phyloP scores from a whole-genome alignment of 2,888 invertebrate species.

The Scaptomyza tumidula region DNA sequence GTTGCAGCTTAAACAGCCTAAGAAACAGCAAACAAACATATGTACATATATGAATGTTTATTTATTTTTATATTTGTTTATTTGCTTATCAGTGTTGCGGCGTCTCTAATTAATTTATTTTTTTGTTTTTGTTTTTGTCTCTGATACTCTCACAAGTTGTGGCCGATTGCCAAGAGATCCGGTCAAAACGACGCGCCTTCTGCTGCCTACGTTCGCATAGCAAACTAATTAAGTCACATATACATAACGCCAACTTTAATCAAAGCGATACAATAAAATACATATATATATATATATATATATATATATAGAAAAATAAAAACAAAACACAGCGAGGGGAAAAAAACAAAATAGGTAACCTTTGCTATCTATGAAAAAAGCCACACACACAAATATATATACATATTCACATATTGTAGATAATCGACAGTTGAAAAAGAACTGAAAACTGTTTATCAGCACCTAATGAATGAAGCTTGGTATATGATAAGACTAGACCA shows the following conservation, averaged over 20 bases:
- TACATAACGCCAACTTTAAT: slow-evolving; percentile 71
- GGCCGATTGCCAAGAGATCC: slow-evolving; percentile 59
- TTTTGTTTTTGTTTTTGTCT: slow-evolving; percentile 32
- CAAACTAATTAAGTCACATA: slow-evolving; percentile 77
- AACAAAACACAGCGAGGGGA: slow-evolving; percentile 19
- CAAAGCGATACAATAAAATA: slow-evolving; percentile 61
- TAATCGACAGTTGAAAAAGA: slow-evolving; percentile 52
- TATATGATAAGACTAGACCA: slow-evolving; percentile 54
- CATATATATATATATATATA: slow-evolving; percentile 25
- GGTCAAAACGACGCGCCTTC: slow-evolving; percentile 26
- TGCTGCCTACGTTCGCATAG: slow-evolving; percentile 63
- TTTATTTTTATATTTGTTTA: slow-evolving; percentile 42
- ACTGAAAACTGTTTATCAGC: slow-evolving; percentile 60
- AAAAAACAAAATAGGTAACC: slow-evolving; percentile 31
- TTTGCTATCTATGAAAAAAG: slow-evolving; percentile 51
- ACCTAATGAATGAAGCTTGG: slow-evolving; percentile 63
- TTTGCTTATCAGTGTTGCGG: slow-evolving; percentile 70
- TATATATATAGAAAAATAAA: slow-evolving; percentile 24
- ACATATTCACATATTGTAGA: slow-evolving; percentile 34
- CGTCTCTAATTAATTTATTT: slow-evolving; percentile 72
- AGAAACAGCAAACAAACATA: not conserved
- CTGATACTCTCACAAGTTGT: slow-evolving; percentile 15
- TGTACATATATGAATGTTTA: slow-evolving; percentile 13
- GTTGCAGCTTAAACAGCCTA: slow-evolving; percentile 20
- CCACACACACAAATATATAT: slow-evolving; percentile 23